These are phyloP conservation scores for Caradrina kadenii DNA, from an alignment of 2,888 invertebrate genomes.

Conservation along the genomic window DNA sequence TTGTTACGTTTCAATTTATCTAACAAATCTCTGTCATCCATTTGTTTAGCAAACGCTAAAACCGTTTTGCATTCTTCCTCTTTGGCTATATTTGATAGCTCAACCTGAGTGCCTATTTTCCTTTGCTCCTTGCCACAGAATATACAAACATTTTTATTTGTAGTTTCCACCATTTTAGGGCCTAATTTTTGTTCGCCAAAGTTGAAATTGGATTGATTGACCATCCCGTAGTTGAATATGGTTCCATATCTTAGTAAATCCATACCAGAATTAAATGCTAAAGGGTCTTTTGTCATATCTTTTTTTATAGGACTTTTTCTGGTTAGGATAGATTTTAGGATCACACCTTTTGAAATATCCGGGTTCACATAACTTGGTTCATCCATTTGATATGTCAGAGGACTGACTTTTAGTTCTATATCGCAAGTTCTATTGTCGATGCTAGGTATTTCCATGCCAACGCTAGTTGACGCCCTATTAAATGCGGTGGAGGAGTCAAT, in stretches of 20 bases:
- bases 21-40: constrained; percentile 19
- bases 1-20: background rate
- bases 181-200: constrained; percentile 1
- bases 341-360: constrained; percentile 30
- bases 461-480: constrained; percentile 6
- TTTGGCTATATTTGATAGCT: background rate
- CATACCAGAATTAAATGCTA: constrained; percentile 32
- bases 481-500: constrained; percentile 23
- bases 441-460: constrained; percentile 14
- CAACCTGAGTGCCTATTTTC: constrained; percentile 20
- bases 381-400: constrained; percentile 6
- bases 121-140: constrained; percentile 27
- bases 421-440: constrained; percentile 10
- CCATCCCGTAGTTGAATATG: background rate
- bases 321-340: constrained; percentile 36
- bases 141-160: constrained; percentile 9
- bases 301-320: constrained; percentile 40
- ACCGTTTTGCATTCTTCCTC: constrained; percentile 2
- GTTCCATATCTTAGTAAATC: constrained; percentile 22
- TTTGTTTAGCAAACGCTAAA: constrained; percentile 1
- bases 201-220: constrained; percentile 6
- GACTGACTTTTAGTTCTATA: constrained; percentile 12
- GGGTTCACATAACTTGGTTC: constrained; percentile 43
- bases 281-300: constrained; percentile 22
- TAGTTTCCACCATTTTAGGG: constrained; percentile 4